Evolutionary conservation across 2,113 vertebrate species (phyloP), one percentile per base, ranked within the genome.

Genomic region (Polyodon spathula): DNA sequence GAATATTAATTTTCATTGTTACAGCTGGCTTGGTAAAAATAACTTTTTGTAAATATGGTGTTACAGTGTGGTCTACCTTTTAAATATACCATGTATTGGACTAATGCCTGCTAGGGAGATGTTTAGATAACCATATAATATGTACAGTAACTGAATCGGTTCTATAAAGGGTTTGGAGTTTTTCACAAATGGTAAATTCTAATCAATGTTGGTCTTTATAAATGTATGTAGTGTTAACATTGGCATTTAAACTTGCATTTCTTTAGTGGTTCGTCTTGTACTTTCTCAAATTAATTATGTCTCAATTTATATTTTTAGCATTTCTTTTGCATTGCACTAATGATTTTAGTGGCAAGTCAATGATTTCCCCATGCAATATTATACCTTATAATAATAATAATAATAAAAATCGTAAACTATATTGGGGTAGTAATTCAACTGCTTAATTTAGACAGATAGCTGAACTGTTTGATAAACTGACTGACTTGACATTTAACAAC

Each of bases 31-130:
- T 82, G 78, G 80, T 83, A 84, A 84, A 85, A 83, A 86, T 84
- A 83, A 90, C 93, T 89, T 93, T 90, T 90, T 97, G 93, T 98
- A 95, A 92, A 97, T 96, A 97, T 85, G 85, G 88, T 94, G 91
- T 93, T 90, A 87, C 88, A 86, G 86, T 92, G 84, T 95, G 91
- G 86, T 92, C 83, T 90, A 86, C 85, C 85, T 77, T 90, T 88
- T 91, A 64, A 71, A 86, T 94, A 91, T 90, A 88, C 83, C 86
- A 88, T 88, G 91, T 86, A 86, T 85, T 85, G 84, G 90, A 92
- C 91, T 94, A 94, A 93, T 92, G 83, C 81, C 85, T 77, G 67
- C 85, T 82, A 85, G 67, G 72, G 88, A 86, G 76, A 82, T 88
- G 79, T 84, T 79, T 89, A 88, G 88, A 87, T 76, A 83, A 73